These are phyloP conservation scores for Latrodectus hesperus DNA, from an alignment of 2,888 invertebrate species.

Conservation along the genomic window DNA sequence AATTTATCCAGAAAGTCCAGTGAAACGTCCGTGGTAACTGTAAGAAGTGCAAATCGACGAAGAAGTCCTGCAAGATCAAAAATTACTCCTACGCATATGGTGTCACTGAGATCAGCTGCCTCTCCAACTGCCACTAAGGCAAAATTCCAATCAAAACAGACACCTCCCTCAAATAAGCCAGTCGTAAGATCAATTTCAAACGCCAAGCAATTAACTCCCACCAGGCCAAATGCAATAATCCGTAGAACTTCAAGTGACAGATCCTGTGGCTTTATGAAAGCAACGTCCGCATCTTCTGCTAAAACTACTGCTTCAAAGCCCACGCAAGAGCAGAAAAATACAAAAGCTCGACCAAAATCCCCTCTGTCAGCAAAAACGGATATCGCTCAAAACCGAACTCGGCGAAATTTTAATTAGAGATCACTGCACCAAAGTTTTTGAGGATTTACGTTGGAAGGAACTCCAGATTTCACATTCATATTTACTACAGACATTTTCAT, in stretches of 20 bases:
- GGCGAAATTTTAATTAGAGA: neutral
- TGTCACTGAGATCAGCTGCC: neutral
- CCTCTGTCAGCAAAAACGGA: slow-evolving; percentile 11
- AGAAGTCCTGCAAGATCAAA: slow-evolving; percentile 35
- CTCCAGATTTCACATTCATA: no score
- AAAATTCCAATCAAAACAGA: slow-evolving; percentile 22
- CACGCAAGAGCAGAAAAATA: slow-evolving; percentile 9
- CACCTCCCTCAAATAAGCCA: slow-evolving; percentile 15
- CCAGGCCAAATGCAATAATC: slow-evolving; percentile 26
- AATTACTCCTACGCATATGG: slow-evolving; percentile 15
- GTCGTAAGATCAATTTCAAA: slow-evolving; percentile 36
- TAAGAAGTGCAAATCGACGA: slow-evolving; percentile 39
- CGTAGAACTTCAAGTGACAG: slow-evolving; percentile 51
- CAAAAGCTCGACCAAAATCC: slow-evolving; percentile 18
- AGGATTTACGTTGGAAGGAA: no score
- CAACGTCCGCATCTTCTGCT: slow-evolving; percentile 71
- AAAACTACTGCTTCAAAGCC: slow-evolving; percentile 62
- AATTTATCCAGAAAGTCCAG: slow-evolving; percentile 67
- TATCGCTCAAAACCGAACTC: neutral
- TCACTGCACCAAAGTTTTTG: no score
- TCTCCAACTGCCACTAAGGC: slow-evolving; percentile 10
- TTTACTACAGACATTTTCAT: no score
- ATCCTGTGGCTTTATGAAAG: slow-evolving; percentile 70
- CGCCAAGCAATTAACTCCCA: slow-evolving; percentile 26
- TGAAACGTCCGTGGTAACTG: slow-evolving; percentile 54